Percentiles rank a stretch among this genome's conserved stretches.
Conservation (phyloP, 2,797 vertebrate species). For the Spinus olivaceus region DNA sequence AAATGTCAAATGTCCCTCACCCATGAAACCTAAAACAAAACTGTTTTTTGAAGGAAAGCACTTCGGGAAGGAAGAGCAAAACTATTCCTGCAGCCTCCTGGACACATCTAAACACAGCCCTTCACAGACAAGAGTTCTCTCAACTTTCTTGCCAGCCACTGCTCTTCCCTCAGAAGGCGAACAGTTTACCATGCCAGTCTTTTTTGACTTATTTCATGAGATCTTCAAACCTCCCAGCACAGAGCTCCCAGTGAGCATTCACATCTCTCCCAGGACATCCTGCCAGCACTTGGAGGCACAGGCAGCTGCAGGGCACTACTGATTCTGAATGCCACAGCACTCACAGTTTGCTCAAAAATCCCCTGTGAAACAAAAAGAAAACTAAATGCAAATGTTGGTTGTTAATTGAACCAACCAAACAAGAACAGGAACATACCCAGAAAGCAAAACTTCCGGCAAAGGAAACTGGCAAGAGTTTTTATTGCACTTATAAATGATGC, state of each 20-base stretch:
- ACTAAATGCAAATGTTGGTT: neutral
- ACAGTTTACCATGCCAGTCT: neutral
- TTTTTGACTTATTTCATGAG: neutral
- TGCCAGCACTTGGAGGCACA: accelerated
- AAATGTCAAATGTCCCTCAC: neutral
- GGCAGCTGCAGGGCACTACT: neutral
- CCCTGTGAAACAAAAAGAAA: neutral
- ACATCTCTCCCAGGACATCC: neutral
- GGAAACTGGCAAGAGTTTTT: slow-evolving; percentile 20
- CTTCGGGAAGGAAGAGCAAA: neutral
- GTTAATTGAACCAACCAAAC: slow-evolving; percentile 3
- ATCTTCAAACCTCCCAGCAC: neutral
- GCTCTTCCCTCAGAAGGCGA: neutral
- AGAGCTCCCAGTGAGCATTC: neutral
- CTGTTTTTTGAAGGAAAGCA: neutral
- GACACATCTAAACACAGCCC: neutral
- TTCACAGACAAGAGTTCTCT: neutral
- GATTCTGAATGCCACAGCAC: neutral
- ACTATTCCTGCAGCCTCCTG: neutral
- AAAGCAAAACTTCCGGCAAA: slow-evolving; percentile 26
- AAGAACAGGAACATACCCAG: slow-evolving; percentile 24
- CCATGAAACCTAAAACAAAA: neutral
- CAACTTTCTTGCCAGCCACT: neutral
- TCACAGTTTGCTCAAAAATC: neutral
- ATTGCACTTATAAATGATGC: neutral